phyloP scores from a whole-genome alignment of 2,113 vertebrate species.

The Dicaeum eximium region DNA sequence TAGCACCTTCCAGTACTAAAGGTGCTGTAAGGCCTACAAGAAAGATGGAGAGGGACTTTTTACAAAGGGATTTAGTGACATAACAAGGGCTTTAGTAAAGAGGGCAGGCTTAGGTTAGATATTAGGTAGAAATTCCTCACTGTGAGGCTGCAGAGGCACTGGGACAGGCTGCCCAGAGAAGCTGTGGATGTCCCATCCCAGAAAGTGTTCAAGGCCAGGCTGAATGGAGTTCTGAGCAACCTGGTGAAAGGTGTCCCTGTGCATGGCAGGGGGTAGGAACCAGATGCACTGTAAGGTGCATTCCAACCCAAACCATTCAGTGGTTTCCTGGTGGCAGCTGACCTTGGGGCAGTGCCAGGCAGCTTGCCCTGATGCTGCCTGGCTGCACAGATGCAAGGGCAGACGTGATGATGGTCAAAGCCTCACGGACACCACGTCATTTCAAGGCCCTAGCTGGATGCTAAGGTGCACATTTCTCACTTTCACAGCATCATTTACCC shows the following conservation, averaged over 20 bases:
- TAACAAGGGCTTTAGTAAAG: background rate
- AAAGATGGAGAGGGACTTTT: background rate
- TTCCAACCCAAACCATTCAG: background rate
- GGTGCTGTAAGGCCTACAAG: background rate
- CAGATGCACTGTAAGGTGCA: background rate
- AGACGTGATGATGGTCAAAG: background rate
- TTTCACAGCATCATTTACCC: background rate
- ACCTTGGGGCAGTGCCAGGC: background rate
- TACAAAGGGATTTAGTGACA: background rate
- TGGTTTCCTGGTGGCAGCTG: background rate
- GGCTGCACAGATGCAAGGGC: background rate
- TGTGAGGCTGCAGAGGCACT: background rate
- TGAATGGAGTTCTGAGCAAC: background rate
- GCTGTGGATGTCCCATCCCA: background rate
- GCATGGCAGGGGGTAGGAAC: background rate
- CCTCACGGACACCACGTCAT: rapidly evolving
- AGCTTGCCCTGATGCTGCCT: background rate
- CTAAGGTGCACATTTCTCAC: background rate
- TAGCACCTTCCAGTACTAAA: background rate
- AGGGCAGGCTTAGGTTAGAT: background rate
- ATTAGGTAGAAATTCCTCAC: background rate
- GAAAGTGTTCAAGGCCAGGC: background rate
- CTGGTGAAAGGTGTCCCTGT: background rate
- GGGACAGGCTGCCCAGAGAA: background rate
- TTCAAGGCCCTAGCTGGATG: background rate